phyloP scores from a whole-genome alignment of 2,888 invertebrate genomes.

The Rotaria magnacalcarata region DNA sequence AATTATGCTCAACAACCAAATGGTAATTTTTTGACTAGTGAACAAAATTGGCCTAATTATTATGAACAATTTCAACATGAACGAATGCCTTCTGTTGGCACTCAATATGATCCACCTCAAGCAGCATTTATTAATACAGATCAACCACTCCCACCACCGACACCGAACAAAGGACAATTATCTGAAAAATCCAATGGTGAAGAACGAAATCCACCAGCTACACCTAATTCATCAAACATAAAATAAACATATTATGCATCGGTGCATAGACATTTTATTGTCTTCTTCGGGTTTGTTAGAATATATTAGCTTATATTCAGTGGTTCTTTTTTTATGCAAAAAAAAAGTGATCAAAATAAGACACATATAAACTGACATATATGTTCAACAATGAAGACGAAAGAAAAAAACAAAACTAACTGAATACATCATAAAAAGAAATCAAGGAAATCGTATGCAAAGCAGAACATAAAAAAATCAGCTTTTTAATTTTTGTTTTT shows the following conservation, averaged over 20 bases:
- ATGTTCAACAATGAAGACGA: not conserved
- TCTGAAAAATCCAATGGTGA: not conserved
- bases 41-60: not conserved
- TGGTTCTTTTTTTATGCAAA: not conserved
- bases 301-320: not conserved
- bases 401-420: not conserved
- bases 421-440: not conserved
- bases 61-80: not conserved
- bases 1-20: not conserved
- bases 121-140: too few species aligned
- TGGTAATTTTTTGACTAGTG: not conserved
- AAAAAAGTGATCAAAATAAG: not conserved
- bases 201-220: not conserved
- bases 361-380: not conserved
- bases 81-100: not conserved
- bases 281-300: not conserved
- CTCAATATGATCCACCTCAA: slow-evolving; percentile 24
- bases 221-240: not conserved
- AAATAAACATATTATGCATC: not conserved
- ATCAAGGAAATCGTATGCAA: not conserved
- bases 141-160: not conserved
- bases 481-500: not conserved
- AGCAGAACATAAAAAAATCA: not conserved
- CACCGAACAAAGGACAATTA: not conserved
- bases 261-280: not conserved